Base-by-base conservation (phyloP, 2,797 vertebrate genomes). In the Hyperoplus lanceolatus region DNA sequence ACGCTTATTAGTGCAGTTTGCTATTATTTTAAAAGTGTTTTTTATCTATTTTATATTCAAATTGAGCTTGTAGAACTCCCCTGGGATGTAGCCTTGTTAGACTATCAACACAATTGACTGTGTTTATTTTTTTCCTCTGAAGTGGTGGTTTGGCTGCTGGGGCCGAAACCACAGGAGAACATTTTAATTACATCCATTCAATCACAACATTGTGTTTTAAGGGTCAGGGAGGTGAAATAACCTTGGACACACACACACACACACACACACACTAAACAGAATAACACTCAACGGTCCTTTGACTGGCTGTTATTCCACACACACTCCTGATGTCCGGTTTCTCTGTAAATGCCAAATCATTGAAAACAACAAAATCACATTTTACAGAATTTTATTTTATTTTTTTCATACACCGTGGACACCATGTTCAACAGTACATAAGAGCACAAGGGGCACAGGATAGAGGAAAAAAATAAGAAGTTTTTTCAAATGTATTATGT, bases 161-260 rank as follows among this genome's bases (percentile, higher is more conserved):
- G 85, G 69, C 84, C 63, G 68, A 79, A 77, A 86, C 76, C 80
- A 29, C 29, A 65, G 66, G 73, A 82, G 84, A 84, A 84, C 85
- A 74, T 86, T 92, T 92, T 93, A 93, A 94, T 93, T 92, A 89
- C 90, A 92, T 87, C 89, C 84, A 89, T 90, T 90, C 91, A 93
- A 90, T 94, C 88, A 90, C 78, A 89, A 88, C 89, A 84, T 87
- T 91, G 83, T 88, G 85, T 85, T 89, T 86, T 73, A 82, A 70
- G 90, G 29, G 90, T 91, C 87, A 90, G 45, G 70, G 65, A 83
- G 86, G 82, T 84, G 88, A 67, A 45, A 29, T 45, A 43, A 73
- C 70, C 41, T 72, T 70, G 70, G 75, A 13, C 67, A 60, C 59
- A 70, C 41, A 11, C 67, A 64, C 79, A 88, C 87, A 86, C 87